Base-by-base conservation (phyloP, 1,140 invertebrate genomes). In the Aphidius ervi region DNA sequence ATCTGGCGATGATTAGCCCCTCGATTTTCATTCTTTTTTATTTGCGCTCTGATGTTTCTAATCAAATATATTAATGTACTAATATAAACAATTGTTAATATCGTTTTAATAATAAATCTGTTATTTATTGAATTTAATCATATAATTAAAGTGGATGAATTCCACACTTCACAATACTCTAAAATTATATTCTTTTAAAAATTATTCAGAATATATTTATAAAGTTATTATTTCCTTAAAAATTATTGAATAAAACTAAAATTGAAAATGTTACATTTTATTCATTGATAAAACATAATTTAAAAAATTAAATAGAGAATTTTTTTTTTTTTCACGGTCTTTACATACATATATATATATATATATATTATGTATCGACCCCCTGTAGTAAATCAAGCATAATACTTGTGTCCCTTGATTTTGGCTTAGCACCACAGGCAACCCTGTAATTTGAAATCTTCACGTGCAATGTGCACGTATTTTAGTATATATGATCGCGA, bases 391-490 rank as follows among this genome's bases (percentile, higher is more conserved):
- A 62, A 65, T 58, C 43, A 68, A 67, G 65, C 9, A 54, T 39
- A 41, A 54, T 54, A 54, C 37, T 41, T 54, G 42, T 54, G 16
- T 54, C 52, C 52, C 52, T 54, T 9, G 52, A 37, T 54, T 54
- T 54, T 10, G 52, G 52, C 52, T 42, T 54, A 9, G 52, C 52
- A 54, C 52, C 52, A 54, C 52, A 40, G 52, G 52, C 39, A 42
- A 58, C 59, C 66, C 70, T 69, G 70, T 78, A 77, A 79, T 79
- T 78, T 74, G 70, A 76, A 76, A 73, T 77, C 76, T 78, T 79
- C 77, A 76, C 76, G 77, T 63, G 56, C 55, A 60, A 65, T 50
- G 40, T 60, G 56, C 40, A 5, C 23, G 45, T 43, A 9, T 40
- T 45, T 9, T 9, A 16, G 8, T 42, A 53, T 45, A 50, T 42